These are phyloP conservation scores for Saccopteryx bilineata DNA, from an alignment of 2,113 vertebrate genomes.

Conservation along the genomic window DNA sequence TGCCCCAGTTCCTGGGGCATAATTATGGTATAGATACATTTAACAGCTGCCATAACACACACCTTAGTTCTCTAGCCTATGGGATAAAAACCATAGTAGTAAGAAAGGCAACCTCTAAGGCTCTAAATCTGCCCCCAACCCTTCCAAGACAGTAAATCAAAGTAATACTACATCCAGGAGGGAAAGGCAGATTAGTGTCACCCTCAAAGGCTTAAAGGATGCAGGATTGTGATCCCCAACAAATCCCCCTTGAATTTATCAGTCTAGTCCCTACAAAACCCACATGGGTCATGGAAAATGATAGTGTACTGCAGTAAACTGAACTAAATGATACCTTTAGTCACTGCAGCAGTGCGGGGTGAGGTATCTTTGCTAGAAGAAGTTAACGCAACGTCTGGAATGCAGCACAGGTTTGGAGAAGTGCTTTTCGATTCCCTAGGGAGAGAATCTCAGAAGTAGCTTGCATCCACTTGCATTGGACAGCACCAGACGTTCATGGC, in stretches of 20 bases:
- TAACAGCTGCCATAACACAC: background rate
- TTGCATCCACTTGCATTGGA: background rate
- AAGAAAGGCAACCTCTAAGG: background rate
- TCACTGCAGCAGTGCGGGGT: background rate
- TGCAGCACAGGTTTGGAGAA: background rate
- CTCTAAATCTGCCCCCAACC: background rate
- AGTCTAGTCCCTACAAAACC: background rate
- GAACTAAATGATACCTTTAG: background rate
- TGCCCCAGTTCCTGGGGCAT: background rate
- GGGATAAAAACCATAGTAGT: background rate
- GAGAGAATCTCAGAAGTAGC: background rate
- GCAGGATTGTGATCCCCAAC: background rate
- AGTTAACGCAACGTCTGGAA: background rate
- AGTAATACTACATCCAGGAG: background rate
- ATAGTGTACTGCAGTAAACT: background rate
- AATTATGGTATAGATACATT: background rate
- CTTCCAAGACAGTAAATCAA: background rate
- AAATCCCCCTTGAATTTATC: background rate
- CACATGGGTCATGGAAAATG: background rate
- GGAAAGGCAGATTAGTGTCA: background rate
- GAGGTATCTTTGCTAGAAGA: background rate
- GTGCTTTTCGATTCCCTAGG: background rate
- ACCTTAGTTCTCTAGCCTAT: background rate
- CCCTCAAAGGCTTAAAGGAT: background rate
- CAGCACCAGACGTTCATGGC: background rate